phyloP scores from a whole-genome alignment of 2,888 invertebrate genomes.

The Hypena proboscidalis region DNA sequence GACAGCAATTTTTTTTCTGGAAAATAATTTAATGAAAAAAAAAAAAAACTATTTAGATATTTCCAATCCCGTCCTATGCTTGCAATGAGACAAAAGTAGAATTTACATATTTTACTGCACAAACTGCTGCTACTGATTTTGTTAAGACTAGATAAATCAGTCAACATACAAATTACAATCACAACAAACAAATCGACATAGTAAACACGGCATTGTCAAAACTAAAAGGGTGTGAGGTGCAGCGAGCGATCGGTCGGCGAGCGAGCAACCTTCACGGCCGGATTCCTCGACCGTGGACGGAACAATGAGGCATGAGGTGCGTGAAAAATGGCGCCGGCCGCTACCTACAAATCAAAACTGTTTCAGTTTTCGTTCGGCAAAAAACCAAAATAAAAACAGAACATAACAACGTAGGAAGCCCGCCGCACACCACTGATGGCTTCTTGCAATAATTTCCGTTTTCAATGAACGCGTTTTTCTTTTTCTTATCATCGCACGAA shows the following conservation, averaged over 20 bases:
- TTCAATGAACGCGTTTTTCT: slow-evolving; percentile 83
- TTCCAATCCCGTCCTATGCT: too few relatives aligned
- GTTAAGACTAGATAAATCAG: too few relatives aligned
- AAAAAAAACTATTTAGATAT: too few relatives aligned
- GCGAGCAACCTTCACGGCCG: slow-evolving; percentile 55
- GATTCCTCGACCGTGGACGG: slow-evolving; percentile 60
- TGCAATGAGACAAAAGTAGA: too few relatives aligned
- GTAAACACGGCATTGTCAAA: slow-evolving; percentile 28
- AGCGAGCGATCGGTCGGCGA: slow-evolving; percentile 28
- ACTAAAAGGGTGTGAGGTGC: slow-evolving; percentile 61
- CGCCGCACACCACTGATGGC: slow-evolving; percentile 80
- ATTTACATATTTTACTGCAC: too few relatives aligned
- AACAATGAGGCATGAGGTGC: slow-evolving; percentile 75
- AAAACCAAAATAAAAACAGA: slow-evolving; percentile 57
- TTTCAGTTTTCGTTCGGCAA: slow-evolving; percentile 61
- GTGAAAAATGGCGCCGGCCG: slow-evolving; percentile 70
- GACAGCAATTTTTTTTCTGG: too few relatives aligned
- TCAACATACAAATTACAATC: too few relatives aligned
- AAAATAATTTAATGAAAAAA: too few relatives aligned
- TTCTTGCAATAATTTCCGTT: slow-evolving; percentile 86
- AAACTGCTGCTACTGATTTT: too few relatives aligned
- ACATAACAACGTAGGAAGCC: slow-evolving; percentile 64
- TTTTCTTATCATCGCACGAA: slow-evolving; percentile 84
- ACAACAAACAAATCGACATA: background rate
- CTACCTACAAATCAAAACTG: slow-evolving; percentile 75